Evolutionary conservation across 2,888 invertebrate species (phyloP).

Genomic region (Sturmia bella): DNA sequence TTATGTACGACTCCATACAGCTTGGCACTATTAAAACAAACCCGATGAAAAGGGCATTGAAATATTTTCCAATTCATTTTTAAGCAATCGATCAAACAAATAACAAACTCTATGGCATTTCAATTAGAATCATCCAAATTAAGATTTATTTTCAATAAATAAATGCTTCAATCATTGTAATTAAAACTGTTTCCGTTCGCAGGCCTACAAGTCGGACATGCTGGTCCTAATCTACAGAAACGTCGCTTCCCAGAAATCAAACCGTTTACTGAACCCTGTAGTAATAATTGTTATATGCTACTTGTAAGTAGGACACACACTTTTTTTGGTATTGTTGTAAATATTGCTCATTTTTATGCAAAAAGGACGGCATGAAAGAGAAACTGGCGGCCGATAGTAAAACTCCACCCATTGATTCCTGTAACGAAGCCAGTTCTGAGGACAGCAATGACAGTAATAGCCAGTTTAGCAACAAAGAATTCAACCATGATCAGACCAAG

Average conservation of each 20-base stretch:
- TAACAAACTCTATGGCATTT: slow-evolving; percentile 67
- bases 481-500: slow-evolving; percentile 79
- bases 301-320: slow-evolving; percentile 83
- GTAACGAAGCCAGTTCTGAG: slow-evolving; percentile 96
- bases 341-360: neutral
- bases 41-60: slow-evolving; percentile 46
- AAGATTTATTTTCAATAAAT: neutral
- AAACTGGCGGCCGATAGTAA: slow-evolving; percentile 86
- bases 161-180: neutral
- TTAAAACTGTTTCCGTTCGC: slow-evolving; percentile 57
- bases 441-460: slow-evolving; percentile 96
- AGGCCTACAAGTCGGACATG: slow-evolving; percentile 95
- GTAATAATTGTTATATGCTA: slow-evolving; percentile 92
- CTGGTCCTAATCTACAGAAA: slow-evolving; percentile 93
- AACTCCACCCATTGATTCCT: slow-evolving; percentile 89
- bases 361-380: slow-evolving; percentile 91
- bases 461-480: slow-evolving; percentile 85
- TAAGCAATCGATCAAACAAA: slow-evolving; percentile 59
- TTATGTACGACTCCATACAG: slow-evolving; percentile 58
- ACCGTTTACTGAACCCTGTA: slow-evolving; percentile 92
- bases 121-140: slow-evolving; percentile 45
- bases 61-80: slow-evolving; percentile 57
- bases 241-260: slow-evolving; percentile 94
- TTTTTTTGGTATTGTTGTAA: neutral
- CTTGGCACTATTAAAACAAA: slow-evolving; percentile 59